phyloP scores from a whole-genome alignment of 92 coral and sea anemone genomes.

The Scolanthus callimorphus region DNA sequence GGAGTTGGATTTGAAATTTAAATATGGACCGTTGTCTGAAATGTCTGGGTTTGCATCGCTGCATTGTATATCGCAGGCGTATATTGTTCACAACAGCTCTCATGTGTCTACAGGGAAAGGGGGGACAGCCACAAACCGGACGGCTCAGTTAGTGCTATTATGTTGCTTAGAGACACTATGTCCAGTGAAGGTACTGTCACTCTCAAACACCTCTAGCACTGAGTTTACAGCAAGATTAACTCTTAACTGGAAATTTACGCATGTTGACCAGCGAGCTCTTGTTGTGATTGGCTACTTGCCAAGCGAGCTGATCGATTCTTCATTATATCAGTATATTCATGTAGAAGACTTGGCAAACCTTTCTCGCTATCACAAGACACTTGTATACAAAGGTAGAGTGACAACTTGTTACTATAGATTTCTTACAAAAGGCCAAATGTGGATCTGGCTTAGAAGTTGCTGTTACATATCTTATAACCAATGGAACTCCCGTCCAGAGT shows the following conservation, averaged over 20 bases:
- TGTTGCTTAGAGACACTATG: neutral
- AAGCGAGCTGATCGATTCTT: conserved; percentile 31
- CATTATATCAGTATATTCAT: conserved; percentile 33
- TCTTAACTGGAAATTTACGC: conserved; percentile 40
- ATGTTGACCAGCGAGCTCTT: conserved; percentile 26
- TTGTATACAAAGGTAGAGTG: conserved; percentile 42
- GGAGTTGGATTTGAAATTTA: neutral
- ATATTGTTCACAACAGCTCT: neutral
- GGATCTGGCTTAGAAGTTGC: conserved; percentile 56
- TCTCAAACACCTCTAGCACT: conserved; percentile 17
- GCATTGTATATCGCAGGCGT: conserved; percentile 6
- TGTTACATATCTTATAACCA: conserved; percentile 54
- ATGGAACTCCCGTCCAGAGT: conserved; percentile 60
- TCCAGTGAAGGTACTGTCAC: conserved; percentile 10
- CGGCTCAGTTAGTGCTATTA: conserved; percentile 5
- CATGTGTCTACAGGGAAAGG: neutral
- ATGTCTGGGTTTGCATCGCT: conserved; percentile 1
- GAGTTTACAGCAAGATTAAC: conserved; percentile 46
- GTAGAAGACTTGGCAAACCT: conserved; percentile 42
- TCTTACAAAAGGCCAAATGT: conserved; percentile 52
- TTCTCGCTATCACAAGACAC: conserved; percentile 32
- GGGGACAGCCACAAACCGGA: neutral
- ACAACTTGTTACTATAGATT: conserved; percentile 60
- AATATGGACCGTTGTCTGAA: neutral
- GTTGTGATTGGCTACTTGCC: conserved; percentile 42